phyloP scores from a whole-genome alignment of 1,140 invertebrate species.

The Helicoverpa armigera region DNA sequence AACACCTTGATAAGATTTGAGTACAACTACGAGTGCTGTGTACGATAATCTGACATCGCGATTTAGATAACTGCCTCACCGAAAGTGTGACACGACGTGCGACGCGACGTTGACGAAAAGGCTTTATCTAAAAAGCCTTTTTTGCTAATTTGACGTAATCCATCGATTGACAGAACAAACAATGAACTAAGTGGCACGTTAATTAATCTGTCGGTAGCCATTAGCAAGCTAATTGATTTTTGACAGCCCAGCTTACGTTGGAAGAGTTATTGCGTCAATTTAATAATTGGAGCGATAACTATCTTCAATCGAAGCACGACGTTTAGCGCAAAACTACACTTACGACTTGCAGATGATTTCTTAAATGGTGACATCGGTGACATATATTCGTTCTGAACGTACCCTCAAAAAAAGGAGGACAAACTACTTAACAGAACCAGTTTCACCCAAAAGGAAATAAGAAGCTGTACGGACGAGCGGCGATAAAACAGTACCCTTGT shows the following conservation, averaged over 20 bases:
- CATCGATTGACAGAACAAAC: conserved; percentile 28
- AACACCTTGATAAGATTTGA: conserved; percentile 36
- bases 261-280: background rate
- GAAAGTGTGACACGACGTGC: background rate
- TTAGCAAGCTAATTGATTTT: conserved; percentile 31
- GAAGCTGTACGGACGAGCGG: background rate
- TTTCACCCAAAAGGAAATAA: conserved; percentile 36
- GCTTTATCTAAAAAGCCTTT: conserved; percentile 45
- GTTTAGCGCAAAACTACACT: background rate
- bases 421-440: conserved; percentile 41
- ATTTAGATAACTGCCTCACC: conserved; percentile 28
- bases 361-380: conserved; percentile 14
- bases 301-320: background rate
- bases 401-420: conserved; percentile 34
- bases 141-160: conserved; percentile 23
- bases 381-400: conserved; percentile 10
- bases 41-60: conserved; percentile 24
- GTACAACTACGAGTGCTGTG: conserved; percentile 8
- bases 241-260: background rate
- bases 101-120: conserved; percentile 9
- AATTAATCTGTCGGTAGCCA: conserved; percentile 23
- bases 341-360: background rate
- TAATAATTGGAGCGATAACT: background rate
- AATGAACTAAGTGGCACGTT: conserved; percentile 18
- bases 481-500: conserved; percentile 41